Conservation (phyloP, 2,113 vertebrate species). For the Anoplopoma fimbria region DNA sequence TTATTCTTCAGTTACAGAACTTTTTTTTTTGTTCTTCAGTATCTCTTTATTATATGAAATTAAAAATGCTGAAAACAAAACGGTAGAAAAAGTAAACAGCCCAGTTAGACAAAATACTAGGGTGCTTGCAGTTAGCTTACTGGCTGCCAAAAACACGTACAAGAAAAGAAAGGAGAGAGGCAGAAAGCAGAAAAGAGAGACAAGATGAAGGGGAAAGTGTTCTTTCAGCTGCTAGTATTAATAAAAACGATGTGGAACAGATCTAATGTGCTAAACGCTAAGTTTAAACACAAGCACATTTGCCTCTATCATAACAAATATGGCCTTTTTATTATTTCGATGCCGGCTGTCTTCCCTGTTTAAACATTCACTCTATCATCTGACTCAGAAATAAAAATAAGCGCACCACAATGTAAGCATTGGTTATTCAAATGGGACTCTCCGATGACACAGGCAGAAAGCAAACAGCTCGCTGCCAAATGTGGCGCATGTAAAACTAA, state of each 20-base stretch:
- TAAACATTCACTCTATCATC: constrained; percentile 59
- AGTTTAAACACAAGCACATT: neutral
- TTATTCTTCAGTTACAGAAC: no score
- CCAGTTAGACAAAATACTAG: neutral
- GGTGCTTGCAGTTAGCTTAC: neutral
- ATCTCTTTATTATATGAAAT: neutral
- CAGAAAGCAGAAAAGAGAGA: neutral
- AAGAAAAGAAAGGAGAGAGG: neutral
- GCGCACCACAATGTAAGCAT: constrained; percentile 61
- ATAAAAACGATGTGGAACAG: neutral
- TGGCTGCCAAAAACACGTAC: neutral
- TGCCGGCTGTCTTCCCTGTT: constrained; percentile 37
- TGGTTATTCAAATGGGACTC: constrained; percentile 75
- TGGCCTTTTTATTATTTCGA: neutral
- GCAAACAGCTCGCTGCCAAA: constrained; percentile 75
- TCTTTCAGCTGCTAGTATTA: neutral
- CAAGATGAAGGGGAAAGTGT: neutral
- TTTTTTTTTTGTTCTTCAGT: no score
- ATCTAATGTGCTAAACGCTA: constrained; percentile 17
- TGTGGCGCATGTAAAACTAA: constrained; percentile 79
- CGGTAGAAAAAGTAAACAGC: neutral
- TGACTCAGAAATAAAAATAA: constrained; percentile 48
- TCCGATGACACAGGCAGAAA: constrained; percentile 64
- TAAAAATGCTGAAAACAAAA: neutral
- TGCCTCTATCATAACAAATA: neutral